phyloP scores from a whole-genome alignment of 2,113 vertebrate species.

The Ochotona curzoniae region DNA sequence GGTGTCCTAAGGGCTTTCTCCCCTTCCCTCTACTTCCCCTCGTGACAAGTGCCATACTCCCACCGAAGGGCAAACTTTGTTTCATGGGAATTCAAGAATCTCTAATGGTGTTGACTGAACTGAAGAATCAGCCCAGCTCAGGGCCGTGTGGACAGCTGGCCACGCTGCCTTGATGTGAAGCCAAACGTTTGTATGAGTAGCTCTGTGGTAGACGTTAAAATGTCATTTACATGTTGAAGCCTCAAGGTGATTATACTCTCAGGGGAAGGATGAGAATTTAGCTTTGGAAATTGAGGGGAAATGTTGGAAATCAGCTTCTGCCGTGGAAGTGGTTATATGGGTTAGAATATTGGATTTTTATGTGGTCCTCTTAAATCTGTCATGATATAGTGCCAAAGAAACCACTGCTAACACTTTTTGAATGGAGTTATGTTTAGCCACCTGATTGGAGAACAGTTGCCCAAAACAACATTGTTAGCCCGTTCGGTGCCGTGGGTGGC shows the following conservation, averaged over 20 bases:
- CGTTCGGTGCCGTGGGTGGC: not conserved
- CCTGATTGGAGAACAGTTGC: constrained; percentile 5
- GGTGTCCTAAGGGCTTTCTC: not conserved
- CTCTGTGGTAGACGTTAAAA: not conserved
- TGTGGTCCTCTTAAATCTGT: not conserved
- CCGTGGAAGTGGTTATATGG: not conserved
- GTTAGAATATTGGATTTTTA: constrained; percentile 21
- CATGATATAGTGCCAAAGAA: not conserved
- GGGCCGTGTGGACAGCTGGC: not conserved
- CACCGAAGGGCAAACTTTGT: not conserved
- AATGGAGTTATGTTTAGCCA: constrained; percentile 25
- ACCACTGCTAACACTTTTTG: not conserved
- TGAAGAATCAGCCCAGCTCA: not conserved
- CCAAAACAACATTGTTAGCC: not conserved
- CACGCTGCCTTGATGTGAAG: not conserved
- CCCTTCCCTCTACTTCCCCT: too few relatives aligned
- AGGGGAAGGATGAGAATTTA: not conserved
- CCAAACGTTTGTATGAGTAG: not conserved
- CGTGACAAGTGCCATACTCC: not conserved
- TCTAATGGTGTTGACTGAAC: constrained; percentile 3
- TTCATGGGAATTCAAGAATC: constrained; percentile 18
- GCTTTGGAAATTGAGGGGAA: constrained; percentile 39
- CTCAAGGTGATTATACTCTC: not conserved
- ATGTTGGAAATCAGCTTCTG: constrained; percentile 31
- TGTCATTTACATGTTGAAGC: not conserved